Evolutionary conservation across 2,113 vertebrate genomes (phyloP).

Genomic region (Acanthochromis polyacanthus): DNA sequence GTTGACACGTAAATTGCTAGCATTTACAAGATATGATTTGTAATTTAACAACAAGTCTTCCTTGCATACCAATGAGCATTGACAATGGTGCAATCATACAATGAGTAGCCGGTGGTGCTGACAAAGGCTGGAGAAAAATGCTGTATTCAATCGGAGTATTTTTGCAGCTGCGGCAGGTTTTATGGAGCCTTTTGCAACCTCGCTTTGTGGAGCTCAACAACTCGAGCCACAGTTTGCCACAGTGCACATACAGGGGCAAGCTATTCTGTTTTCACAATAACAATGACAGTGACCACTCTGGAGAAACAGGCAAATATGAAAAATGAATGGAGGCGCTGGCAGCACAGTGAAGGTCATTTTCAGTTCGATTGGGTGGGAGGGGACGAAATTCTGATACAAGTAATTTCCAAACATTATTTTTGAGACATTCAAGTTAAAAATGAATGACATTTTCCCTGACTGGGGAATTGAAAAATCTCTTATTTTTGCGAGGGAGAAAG

Average conservation of each 20-base stretch:
- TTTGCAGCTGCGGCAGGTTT: conserved; percentile 44
- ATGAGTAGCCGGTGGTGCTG: conserved; percentile 8
- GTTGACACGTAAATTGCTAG: no score
- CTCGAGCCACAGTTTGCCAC: conserved; percentile 16
- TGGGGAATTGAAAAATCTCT: conserved; percentile 39
- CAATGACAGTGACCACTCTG: conserved; percentile 19
- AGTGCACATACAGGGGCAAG: background rate
- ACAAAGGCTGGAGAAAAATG: conserved; percentile 1
- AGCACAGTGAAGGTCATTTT: conserved; percentile 50
- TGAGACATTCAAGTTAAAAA: conserved; percentile 45
- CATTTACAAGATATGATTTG: no score
- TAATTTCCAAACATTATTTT: conserved; percentile 39
- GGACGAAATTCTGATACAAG: conserved; percentile 29
- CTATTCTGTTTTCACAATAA: conserved; percentile 40
- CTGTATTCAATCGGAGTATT: background rate
- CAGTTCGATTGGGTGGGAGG: conserved; percentile 18
- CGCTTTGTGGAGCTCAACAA: conserved; percentile 20
- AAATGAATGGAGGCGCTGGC: conserved; percentile 38
- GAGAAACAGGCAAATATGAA: conserved; percentile 34
- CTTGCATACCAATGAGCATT: no score
- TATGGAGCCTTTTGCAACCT: conserved; percentile 6
- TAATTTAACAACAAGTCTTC: no score
- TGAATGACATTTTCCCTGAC: conserved; percentile 37
- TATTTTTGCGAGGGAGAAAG: conserved; percentile 29
- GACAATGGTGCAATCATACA: conserved; percentile 7